A percentile compares a stretch with the other conserved stretches of the same genome.
These are phyloP conservation scores for Amiota communis DNA, from an alignment of 2,888 invertebrate genomes.

Conservation along the genomic window DNA sequence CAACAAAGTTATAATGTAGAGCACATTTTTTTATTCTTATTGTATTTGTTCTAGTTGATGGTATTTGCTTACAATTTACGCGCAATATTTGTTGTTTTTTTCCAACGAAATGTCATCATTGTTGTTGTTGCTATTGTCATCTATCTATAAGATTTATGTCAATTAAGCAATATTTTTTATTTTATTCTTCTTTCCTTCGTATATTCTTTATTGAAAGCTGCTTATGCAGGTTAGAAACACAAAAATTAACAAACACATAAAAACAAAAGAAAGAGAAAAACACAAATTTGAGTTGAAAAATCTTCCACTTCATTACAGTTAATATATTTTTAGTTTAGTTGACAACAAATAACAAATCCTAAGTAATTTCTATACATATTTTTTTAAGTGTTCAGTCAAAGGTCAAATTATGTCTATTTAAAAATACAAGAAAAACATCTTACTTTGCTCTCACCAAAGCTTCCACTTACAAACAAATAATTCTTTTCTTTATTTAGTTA, in stretches of 20 bases:
- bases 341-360: too few species aligned
- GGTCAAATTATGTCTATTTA: too few species aligned
- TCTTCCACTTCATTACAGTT: too few species aligned
- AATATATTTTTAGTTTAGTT: too few species aligned
- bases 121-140: slow-evolving; percentile 37
- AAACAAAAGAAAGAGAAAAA: slow-evolving; percentile 4
- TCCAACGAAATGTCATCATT: slow-evolving; percentile 7
- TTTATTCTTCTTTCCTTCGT: slow-evolving; percentile 36
- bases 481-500: too few species aligned
- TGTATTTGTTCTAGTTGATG: slow-evolving; percentile 7
- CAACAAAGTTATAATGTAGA: too few species aligned
- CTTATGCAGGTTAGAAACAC: slow-evolving; percentile 5
- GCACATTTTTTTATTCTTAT: too few species aligned
- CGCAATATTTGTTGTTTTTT: background rate
- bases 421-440: too few species aligned
- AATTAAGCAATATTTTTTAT: slow-evolving; percentile 44
- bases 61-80: slow-evolving; percentile 1
- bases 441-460: too few species aligned
- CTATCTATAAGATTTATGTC: slow-evolving; percentile 36
- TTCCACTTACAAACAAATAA: too few species aligned
- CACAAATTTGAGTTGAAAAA: background rate
- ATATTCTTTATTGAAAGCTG: slow-evolving; percentile 1
- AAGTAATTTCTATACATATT: too few species aligned
- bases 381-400: too few species aligned
- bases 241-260: background rate